These are phyloP conservation scores for Chiridota heheva DNA, from an alignment of 35 echinoderm and acorn worm species.

Conservation along the genomic window DNA sequence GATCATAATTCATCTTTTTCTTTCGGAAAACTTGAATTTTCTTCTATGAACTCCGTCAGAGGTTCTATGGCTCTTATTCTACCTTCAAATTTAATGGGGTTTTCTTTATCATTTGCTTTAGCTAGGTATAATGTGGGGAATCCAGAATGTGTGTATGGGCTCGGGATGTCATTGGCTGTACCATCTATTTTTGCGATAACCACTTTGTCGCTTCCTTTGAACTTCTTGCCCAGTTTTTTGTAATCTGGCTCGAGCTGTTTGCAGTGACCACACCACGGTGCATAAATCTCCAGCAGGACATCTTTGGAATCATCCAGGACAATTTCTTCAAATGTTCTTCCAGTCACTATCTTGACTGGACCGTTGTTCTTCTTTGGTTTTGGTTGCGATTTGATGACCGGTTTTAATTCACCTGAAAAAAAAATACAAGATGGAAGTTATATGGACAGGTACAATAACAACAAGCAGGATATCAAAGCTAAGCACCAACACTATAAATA, in stretches of 20 bases:
- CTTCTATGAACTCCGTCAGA: slow-evolving; percentile 89
- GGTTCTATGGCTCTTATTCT: slow-evolving; percentile 68
- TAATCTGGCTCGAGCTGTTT: slow-evolving; percentile 89
- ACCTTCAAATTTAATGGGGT: slow-evolving; percentile 71
- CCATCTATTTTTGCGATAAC: slow-evolving; percentile 99
- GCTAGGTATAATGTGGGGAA: slow-evolving; percentile 94
- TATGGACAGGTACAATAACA: too few species aligned
- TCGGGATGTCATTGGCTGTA: slow-evolving; percentile 74
- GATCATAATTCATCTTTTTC: slow-evolving; percentile 86
- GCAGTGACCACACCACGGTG: slow-evolving; percentile 98
- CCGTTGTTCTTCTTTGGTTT: slow-evolving; percentile 76
- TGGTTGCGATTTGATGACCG: slow-evolving; percentile 94
- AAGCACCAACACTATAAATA: too few species aligned
- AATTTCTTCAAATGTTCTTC: slow-evolving; percentile 89
- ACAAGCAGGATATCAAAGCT: too few species aligned
- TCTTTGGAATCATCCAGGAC: slow-evolving; percentile 77
- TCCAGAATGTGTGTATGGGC: slow-evolving; percentile 19
- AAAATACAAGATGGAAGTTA: too few species aligned
- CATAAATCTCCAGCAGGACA: slow-evolving; percentile 90
- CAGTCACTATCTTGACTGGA: slow-evolving; percentile 78
- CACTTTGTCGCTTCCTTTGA: slow-evolving; percentile 58
- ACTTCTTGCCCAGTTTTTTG: slow-evolving; percentile 99
- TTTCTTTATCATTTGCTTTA: slow-evolving; percentile 75
- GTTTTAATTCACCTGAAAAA: slow-evolving; percentile 65
- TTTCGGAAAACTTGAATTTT: slow-evolving; percentile 57